Evolutionary conservation across 2,797 vertebrate genomes (phyloP), one percentile per base, ranked within the genome.

Genomic region (Microctenopoma lineatum): DNA sequence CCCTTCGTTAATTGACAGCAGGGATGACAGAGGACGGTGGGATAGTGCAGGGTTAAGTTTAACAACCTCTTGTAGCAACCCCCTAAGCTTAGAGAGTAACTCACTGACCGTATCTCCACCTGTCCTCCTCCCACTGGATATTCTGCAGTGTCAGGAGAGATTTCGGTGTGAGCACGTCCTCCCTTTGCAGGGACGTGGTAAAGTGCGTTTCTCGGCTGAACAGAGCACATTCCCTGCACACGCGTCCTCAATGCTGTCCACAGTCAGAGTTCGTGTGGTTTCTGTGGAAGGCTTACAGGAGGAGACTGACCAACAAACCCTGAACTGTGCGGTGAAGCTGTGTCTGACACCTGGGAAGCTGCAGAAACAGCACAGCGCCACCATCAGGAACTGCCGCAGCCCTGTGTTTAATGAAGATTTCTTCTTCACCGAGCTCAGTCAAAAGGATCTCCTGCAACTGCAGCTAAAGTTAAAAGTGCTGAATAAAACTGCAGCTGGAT

Each of bases 351-450:
- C 93, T 0, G 92, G 89, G 45, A 94, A 92, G 76, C 82, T 88
- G 56, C 91, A 94, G 84, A 81, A 76, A 12, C 92, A 93, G 77
- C 39, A 82, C 73, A 93, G 92, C 7, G 73, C 89, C 82, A 87
- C 78, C 77, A 84, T 90, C 83, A 91, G 80, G 83, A 92, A 84
- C 75, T 90, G 87, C 50, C 63, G 68, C 54, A 82, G 70, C 48
- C 87, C 89, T 4, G 77, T 91, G 70, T 94, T 94, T 64, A 93
- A 93, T 56, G 89, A 94, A 65, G 90, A 94, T 54, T 94, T 95
- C 59, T 95, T 88, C 84, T 94, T 93, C 70, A 87, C 86, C 5
- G 77, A 86, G 18, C 89, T 91, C 47, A 87, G 71, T n/a, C 73
- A 67, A 4, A 80, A 81, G 7, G 73, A 87, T 48, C 64, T 94